Percentiles rank a stretch among this genome's conserved stretches.
phyloP scores from a whole-genome alignment of 2,113 vertebrate genomes.

The Verasper variegatus region DNA sequence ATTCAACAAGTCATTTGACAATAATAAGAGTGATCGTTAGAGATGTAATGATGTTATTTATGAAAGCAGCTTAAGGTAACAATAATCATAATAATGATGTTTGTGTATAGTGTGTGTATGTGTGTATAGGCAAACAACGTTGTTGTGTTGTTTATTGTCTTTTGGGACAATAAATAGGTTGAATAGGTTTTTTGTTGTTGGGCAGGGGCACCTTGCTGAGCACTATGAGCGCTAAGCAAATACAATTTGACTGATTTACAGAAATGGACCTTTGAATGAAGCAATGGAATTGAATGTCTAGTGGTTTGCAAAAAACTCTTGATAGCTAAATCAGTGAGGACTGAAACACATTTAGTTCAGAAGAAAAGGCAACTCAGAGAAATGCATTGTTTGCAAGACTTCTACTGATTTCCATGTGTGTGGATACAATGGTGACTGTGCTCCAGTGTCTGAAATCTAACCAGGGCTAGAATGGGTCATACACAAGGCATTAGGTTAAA shows the following conservation, averaged over 20 bases:
- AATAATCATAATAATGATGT: too few relatives aligned
- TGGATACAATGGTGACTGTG: background rate
- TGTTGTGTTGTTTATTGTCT: too few relatives aligned
- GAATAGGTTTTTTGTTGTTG: too few relatives aligned
- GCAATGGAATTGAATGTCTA: background rate
- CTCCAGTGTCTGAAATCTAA: background rate
- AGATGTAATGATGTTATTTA: too few relatives aligned
- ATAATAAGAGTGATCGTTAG: too few relatives aligned
- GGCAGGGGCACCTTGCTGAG: too few relatives aligned
- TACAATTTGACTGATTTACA: background rate
- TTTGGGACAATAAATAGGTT: too few relatives aligned
- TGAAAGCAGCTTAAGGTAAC: too few relatives aligned
- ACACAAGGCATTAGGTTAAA: background rate
- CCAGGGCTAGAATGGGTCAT: background rate
- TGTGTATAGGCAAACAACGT: too few relatives aligned
- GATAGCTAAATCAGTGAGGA: background rate
- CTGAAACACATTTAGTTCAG: background rate
- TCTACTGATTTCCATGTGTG: background rate
- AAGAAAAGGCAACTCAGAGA: constrained; percentile 24
- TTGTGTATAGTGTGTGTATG: too few relatives aligned
- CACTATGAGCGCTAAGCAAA: too few relatives aligned
- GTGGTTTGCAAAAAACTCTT: background rate
- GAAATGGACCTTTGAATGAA: background rate
- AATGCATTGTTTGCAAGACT: background rate
- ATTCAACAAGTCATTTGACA: too few relatives aligned